phyloP scores from a whole-genome alignment of 1,140 invertebrate genomes.

The Drosophila melanogaster region Release_6_plus_ISO1_MT NT_033779.5:5601001-5601500 shows the following conservation, averaged over 20 bases:
- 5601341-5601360: background rate
- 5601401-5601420: slow-evolving; percentile 59
- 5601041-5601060: slow-evolving; percentile 72
- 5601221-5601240: slow-evolving; percentile 77
- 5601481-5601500: slow-evolving; percentile 64
- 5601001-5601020: slow-evolving; percentile 46
- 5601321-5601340: background rate
- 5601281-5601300: slow-evolving; percentile 72
- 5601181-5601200: slow-evolving; percentile 57
- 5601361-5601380: slow-evolving; percentile 34
- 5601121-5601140: slow-evolving; percentile 23
- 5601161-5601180: slow-evolving; percentile 60
- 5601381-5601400: slow-evolving; percentile 72
- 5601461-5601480: slow-evolving; percentile 72
- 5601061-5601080: slow-evolving; percentile 77
- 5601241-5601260: slow-evolving; percentile 81
- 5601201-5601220: slow-evolving; percentile 61
- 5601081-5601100: slow-evolving; percentile 62
- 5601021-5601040: slow-evolving; percentile 39
- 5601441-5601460: slow-evolving; percentile 61
- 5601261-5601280: slow-evolving; percentile 83
- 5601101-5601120: slow-evolving; percentile 21
- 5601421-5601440: slow-evolving; percentile 57
- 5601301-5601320: background rate
- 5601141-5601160: slow-evolving; percentile 3